These are phyloP conservation scores for Okamejei kenojei DNA, from an alignment of 2,797 vertebrate genomes.

Conservation along the genomic window DNA sequence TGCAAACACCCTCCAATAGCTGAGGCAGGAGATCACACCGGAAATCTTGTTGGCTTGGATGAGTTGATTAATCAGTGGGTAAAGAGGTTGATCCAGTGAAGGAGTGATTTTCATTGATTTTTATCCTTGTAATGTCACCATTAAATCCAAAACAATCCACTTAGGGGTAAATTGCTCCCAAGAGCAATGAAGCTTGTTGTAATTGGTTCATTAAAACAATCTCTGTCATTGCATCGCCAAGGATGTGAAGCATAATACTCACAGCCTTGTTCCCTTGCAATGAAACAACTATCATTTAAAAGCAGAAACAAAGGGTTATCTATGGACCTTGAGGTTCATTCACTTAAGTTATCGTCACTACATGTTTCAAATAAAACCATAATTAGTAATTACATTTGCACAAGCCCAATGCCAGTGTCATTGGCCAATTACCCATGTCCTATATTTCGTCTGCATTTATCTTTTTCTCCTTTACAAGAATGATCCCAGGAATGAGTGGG, in stretches of 20 bases:
- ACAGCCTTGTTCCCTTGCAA: not conserved
- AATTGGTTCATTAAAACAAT: constrained; percentile 10
- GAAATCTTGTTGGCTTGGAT: not conserved
- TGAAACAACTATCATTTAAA: not conserved
- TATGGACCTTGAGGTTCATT: not conserved
- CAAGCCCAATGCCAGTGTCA: not conserved
- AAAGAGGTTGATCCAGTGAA: not conserved
- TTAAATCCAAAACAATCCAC: constrained; percentile 9
- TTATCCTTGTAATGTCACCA: not conserved
- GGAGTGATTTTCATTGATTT: not conserved
- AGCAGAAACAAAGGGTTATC: not conserved
- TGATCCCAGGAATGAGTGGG: too few relatives aligned
- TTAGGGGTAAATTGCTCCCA: not conserved
- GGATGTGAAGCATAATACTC: not conserved
- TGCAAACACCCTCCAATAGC: too few relatives aligned
- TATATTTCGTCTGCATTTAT: not conserved
- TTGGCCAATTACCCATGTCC: not conserved
- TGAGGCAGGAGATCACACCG: not conserved
- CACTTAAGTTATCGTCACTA: not conserved
- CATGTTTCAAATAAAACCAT: not conserved
- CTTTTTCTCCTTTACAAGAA: not conserved
- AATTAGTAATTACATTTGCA: not conserved
- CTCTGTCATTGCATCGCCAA: not conserved
- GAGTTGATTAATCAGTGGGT: not conserved
- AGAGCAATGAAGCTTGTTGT: not conserved